Percentiles rank a stretch among this genome's conserved stretches.
Conservation (phyloP, 1,140 invertebrate genomes). For the Zaprionus capensis region DNA sequence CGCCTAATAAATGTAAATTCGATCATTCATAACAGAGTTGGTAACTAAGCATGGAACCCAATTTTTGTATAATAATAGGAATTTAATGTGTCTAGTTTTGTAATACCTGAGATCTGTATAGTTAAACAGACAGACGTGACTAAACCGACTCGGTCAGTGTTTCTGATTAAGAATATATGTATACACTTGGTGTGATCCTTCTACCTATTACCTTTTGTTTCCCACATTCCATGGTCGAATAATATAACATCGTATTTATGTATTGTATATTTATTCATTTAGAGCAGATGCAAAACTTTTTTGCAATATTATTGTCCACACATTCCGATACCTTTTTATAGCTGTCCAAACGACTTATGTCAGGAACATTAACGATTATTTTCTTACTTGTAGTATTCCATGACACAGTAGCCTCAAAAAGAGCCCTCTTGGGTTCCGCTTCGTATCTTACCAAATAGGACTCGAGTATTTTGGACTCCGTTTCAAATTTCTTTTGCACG, state of each 20-base stretch:
- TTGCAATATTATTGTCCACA: constrained; percentile 84
- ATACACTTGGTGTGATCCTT: no score
- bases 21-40: no score
- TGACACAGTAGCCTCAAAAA: constrained; percentile 86
- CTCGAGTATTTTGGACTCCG: not conserved
- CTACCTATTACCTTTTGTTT: no score
- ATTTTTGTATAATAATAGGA: no score
- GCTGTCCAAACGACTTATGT: constrained; percentile 87
- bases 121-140: no score
- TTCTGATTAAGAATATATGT: no score
- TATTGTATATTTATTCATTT: not conserved
- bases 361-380: constrained; percentile 65
- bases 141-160: no score
- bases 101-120: no score
- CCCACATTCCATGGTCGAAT: no score
- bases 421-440: constrained; percentile 71
- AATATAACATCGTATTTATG: not conserved
- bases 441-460: constrained; percentile 26
- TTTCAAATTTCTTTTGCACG: constrained; percentile 30
- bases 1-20: no score
- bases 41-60: no score
- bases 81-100: no score
- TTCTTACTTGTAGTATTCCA: constrained; percentile 63
- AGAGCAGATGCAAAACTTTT: constrained; percentile 86
- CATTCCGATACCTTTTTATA: constrained; percentile 86